Base-by-base conservation (phyloP, 2,888 invertebrate species). In the Catocala sponsa region DNA sequence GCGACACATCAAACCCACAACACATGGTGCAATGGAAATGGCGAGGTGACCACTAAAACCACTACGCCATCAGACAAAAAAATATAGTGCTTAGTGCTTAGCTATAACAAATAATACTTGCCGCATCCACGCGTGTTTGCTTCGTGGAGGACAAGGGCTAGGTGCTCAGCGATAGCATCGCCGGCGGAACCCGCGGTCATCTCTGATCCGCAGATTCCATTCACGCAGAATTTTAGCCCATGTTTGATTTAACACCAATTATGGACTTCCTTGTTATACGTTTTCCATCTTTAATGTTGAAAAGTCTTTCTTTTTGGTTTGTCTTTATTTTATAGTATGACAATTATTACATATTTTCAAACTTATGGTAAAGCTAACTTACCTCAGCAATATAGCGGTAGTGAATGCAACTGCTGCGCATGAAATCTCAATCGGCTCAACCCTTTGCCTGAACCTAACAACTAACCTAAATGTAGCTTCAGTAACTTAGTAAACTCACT, bases 211-310 rank as follows among this genome's bases (percentile, higher is more conserved):
- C 79, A 91, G 93, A 94, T 94, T 93, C 93, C 90, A 90, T 92
- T 92, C 92, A 91, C 92, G 91, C 90, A 87, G 90, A 90, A 91
- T 91, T 91, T 91, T 90, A 91, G 88, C 88, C 86, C 88, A 85
- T 91, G 92, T 93, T 94, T 94, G 93, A 94, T 92, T 93, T 94
- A 94, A 91, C 91, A 91, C 94, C 94, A 93, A 94, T 94, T 93
- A 94, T 92, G 92, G 93, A 78, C 93, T 94, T 94, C 94, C 94
- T 90, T 84, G 90, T 92, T 89, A 80, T 76, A 69, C 68, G 80
- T 77, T 80, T 80, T 72, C 69, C 62, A 72, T 70, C 68, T 76
- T 70, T 47, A 54, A 46, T 42, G 13, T 42, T 61, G 43, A 13
- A 13, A 53, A 44, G 5, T 25, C 25, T 46, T 62, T 49, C 7